Conservation (phyloP, 2,113 vertebrate genomes). For the Dunckerocampus dactyliophorus region DNA sequence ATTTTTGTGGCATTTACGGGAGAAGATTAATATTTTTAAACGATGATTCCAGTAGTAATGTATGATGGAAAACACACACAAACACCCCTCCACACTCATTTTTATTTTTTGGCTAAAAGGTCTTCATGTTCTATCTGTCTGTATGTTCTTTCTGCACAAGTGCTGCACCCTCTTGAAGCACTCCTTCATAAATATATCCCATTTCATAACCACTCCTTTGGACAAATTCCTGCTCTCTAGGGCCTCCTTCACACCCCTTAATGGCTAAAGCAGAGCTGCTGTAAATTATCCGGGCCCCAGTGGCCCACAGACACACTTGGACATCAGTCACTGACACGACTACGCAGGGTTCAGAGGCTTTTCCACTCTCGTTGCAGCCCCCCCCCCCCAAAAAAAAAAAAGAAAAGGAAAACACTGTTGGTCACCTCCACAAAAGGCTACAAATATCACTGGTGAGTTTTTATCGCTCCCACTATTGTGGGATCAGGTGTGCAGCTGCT, state of each 20-base stretch:
- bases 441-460: constrained; percentile 43
- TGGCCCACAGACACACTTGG: constrained; percentile 75
- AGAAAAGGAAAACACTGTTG: constrained; percentile 42
- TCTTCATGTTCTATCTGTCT: too few relatives aligned
- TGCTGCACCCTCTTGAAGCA: constrained; percentile 60
- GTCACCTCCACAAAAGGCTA: constrained; percentile 49
- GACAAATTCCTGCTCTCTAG: constrained; percentile 70
- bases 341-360: constrained; percentile 48
- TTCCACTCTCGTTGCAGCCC: constrained; percentile 21
- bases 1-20: constrained; percentile 23
- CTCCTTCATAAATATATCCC: constrained; percentile 78
- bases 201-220: constrained; percentile 69
- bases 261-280: constrained; percentile 88
- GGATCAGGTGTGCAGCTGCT: constrained; percentile 66
- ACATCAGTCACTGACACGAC: constrained; percentile 82
- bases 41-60: neutral
- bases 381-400: constrained; percentile 2
- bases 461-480: constrained; percentile 38
- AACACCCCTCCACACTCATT: neutral
- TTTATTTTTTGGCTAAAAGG: neutral
- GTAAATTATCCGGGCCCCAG: constrained; percentile 80
- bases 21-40: neutral
- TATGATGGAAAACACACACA: neutral
- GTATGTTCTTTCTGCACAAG: neutral
- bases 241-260: constrained; percentile 86